phyloP scores from a whole-genome alignment of 2,797 vertebrate species.

The Rachycentron canadum region DNA sequence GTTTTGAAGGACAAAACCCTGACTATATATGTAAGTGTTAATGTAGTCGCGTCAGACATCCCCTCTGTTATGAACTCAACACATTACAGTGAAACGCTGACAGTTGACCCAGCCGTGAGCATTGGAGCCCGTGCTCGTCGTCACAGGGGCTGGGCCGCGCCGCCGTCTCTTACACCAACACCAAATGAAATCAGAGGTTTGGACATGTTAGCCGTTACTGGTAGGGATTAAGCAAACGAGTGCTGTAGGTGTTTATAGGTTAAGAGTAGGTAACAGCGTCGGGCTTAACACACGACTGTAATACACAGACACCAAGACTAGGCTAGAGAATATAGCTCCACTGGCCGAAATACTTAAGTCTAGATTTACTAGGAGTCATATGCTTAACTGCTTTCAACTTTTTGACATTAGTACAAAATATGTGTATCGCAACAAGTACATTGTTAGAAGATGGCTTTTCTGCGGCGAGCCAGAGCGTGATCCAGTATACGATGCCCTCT shows the following conservation, averaged over 20 bases:
- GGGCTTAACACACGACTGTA: constrained; percentile 77
- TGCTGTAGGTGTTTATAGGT: constrained; percentile 68
- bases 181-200: constrained; percentile 66
- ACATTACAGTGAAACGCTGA: constrained; percentile 72
- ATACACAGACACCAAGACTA: constrained; percentile 73
- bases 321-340: constrained; percentile 79
- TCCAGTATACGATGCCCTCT: constrained; percentile 72
- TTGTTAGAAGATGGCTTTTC: constrained; percentile 74
- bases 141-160: constrained; percentile 2
- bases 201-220: constrained; percentile 58
- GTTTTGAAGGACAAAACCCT: constrained; percentile 70
- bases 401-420: constrained; percentile 82
- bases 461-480: constrained; percentile 72
- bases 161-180: constrained; percentile 64
- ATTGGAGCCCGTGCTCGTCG: constrained; percentile 41
- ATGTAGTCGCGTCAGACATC: constrained; percentile 80
- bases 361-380: constrained; percentile 75
- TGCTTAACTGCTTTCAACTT: constrained; percentile 80
- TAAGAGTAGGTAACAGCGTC: constrained; percentile 66
- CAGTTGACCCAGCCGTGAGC: constrained; percentile 46
- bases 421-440: constrained; percentile 77
- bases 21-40: constrained; percentile 75
- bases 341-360: constrained; percentile 74
- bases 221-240: constrained; percentile 54
- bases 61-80: constrained; percentile 74